Evolutionary conservation across 2,888 invertebrate species (phyloP), one percentile per base, ranked within the genome.

Genomic region (Crossocerus cetratus): DNA sequence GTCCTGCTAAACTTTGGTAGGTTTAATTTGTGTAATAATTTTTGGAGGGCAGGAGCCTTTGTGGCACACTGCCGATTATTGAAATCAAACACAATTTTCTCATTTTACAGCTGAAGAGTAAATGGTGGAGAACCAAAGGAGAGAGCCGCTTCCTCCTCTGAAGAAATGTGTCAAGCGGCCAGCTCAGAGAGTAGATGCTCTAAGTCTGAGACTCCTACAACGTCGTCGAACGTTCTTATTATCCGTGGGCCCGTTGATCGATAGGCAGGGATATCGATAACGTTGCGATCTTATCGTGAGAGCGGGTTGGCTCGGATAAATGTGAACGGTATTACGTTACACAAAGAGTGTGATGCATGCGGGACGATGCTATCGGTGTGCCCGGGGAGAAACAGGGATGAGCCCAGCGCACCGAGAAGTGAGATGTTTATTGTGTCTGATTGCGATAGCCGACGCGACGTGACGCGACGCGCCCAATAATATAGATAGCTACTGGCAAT

Each of bases 241-340:
- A 81, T 80, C 80, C 78, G 14, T 58, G 62, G 65, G 68, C 65
- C 58, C 69, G 77, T 81, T 75, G 79, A 82, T 82, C 78, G 76
- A 82, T 82, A 73, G 69, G 69, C 64, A 74, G 65, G 68, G 82
- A 83, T 83, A 82, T 78, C 78, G 83, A 80, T 83, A 82, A 77
- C 80, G 72, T 71, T 63, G 60, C 69, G 80, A 83, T 83, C 69
- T 82, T 82, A 82, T 83, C 82, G 69, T 8, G 8, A 8, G 32
- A 22, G 54, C 68, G 69, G 72, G 69, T 55, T 74, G 72, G 69
- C 70, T 76, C 70, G 69, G 75, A 79, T 74, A 79, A 82, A 82
- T 75, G 73, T 69, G 67, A 65, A 72, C 49, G 82, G 82, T 77
- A 74, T 81, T 77, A 69, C 71, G 74, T 77, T 82, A 82, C 79